Conservation (phyloP, 2,113 vertebrate genomes). For the Lophius piscatorius region DNA sequence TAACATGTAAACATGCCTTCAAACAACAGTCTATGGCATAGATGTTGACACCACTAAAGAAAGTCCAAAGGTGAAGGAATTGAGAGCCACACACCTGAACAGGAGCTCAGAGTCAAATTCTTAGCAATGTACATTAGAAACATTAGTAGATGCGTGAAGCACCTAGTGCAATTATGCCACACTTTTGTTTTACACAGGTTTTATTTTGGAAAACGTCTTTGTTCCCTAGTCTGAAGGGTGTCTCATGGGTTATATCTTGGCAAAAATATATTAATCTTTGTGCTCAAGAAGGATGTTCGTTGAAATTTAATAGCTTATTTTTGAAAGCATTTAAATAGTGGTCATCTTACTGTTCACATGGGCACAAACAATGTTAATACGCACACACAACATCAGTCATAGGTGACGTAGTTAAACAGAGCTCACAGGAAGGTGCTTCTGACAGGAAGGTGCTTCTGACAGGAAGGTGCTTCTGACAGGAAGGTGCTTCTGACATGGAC, state of each 20-base stretch:
- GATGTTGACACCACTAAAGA: slow-evolving; percentile 1
- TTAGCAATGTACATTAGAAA: too few species aligned
- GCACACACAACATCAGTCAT: slow-evolving; percentile 5
- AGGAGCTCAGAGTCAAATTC: too few species aligned
- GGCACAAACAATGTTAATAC: too few species aligned
- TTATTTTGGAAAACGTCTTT: too few species aligned
- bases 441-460: neutral
- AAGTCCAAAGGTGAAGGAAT: slow-evolving; percentile 10
- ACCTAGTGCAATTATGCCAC: too few species aligned
- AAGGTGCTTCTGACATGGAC: neutral
- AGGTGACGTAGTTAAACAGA: neutral
- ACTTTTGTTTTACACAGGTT: too few species aligned
- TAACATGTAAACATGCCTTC: slow-evolving; percentile 8
- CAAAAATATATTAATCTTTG: slow-evolving; percentile 4
- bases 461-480: neutral
- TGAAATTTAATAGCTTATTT: slow-evolving; percentile 23
- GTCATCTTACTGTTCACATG: too few species aligned
- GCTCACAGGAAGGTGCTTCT: neutral
- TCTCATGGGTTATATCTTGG: slow-evolving; percentile 19
- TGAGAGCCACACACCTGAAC: slow-evolving; percentile 29
- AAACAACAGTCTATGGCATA: neutral
- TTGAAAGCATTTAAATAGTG: slow-evolving; percentile 13
- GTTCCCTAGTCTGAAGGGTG: slow-evolving; percentile 7
- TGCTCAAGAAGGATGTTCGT: slow-evolving; percentile 14
- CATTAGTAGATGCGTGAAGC: too few species aligned